Base-by-base conservation (phyloP, 2,797 vertebrate genomes). In the Nyctibius grandis region DNA sequence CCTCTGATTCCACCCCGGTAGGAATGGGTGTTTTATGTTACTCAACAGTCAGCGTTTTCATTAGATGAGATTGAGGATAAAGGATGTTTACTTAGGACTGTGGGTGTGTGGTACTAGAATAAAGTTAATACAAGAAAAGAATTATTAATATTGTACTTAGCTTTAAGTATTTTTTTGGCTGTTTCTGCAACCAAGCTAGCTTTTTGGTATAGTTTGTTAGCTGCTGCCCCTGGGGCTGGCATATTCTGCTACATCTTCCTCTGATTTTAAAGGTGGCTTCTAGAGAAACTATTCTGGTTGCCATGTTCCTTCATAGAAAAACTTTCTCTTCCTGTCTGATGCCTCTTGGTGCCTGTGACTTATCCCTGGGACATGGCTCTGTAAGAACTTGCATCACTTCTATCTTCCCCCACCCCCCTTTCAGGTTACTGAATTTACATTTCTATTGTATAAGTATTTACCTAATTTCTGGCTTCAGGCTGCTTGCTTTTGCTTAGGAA, bases 391-490 rank as follows among this genome's bases (percentile, higher is more conserved):
- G 75, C 33, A 74, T 70, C 4, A 2, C 45, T 74, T 69, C 45
- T 78, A n/a, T 53, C 80, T 67, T 56, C 5, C 60, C 23, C 36
- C 67, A 26, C 13, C 28, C 11, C 25, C 11, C 29, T 64, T 88
- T 72, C 80, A 65, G 85, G 88, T 90, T 94, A 54, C 48, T 44
- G 51, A 78, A 86, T 95, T 88, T 94, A 42, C 80, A 45, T 93
- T 86, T 95, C 74, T 86, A 40, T 65, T 91, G 80, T 85, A 50
- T 54, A 61, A 89, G 76, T 56, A 88, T 90, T 91, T 80, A 86
- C 83, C 85, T 95, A 88, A 65, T 88, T 90, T 69, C 73, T 95
- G 80, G 57, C 92, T 90, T 85, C 73, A 25, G 90, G 94, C 75
- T 73, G 42, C 34, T 28, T 54, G 57, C 29, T 63, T 92, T 88